Evolutionary conservation across 1,140 invertebrate genomes (phyloP), one percentile per base, ranked within the genome.

Genomic region (Delia radicum): DNA sequence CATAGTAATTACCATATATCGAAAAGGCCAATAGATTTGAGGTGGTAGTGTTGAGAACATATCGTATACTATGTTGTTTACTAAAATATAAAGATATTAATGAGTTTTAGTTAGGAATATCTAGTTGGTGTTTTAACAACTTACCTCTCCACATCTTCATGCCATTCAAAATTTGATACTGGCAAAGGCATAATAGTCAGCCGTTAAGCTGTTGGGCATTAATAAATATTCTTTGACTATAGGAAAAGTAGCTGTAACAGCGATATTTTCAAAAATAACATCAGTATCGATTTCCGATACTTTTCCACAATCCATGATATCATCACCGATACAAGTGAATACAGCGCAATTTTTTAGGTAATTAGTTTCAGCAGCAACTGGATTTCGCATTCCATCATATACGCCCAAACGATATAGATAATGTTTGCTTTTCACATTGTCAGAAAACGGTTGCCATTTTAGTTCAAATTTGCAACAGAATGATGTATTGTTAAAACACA

Each of bases 1-100:
- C 78, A 29, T 76, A 85, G 63, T 82, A 85, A n/a, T 85, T 85
- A 0, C 81, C 83, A 72, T 85, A 85, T 33, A 82, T 77, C 10
- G 77, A 79, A 46, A 85, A 85, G n/a, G 81, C 79, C 46, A 85
- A 31, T 0, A 85, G 71, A 62, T 83, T 79, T 15, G 21, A 15
- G 12, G 79, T n/a, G 28, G 77, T 62, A 8, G 76, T 27, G 3
- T 75, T 65, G 24, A 81, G 18, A 0, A 33, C 67, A n/a, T 78
- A 81, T 13, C 74, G 77, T 0, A 79, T 74, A 6, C 37, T 6
- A 76, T 5, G 10, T 75, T 18, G 27, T 81, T 73, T n/a, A n/a
- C 82, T 84, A 24, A 24, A 61, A 24, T 26, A 74, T 8, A n/a
- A 65, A 67, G 2, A 5, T 55, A 37, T 37, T 28, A 74, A 46